phyloP scores from a whole-genome alignment of 2,888 invertebrate species.

The Pimpla rufipes region DNA sequence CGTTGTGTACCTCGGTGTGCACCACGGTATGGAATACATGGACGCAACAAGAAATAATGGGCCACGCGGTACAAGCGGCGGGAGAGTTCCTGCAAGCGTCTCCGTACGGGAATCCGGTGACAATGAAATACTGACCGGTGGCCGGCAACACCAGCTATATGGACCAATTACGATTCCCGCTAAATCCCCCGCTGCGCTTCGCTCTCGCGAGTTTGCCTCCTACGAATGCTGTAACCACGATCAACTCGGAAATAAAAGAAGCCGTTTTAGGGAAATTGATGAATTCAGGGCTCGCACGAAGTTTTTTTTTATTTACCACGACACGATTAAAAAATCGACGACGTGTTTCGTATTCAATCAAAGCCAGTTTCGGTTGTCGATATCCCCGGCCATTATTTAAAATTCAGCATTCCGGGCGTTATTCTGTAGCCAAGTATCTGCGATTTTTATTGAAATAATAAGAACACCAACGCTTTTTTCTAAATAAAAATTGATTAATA shows the following conservation, averaged over 20 bases:
- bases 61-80: slow-evolving; percentile 48
- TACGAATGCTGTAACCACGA: slow-evolving; percentile 11
- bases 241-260: neutral
- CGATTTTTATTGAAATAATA: no score
- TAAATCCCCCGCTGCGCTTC: slow-evolving; percentile 15
- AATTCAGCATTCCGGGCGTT: no score
- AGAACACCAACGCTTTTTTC: no score
- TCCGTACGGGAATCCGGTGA: slow-evolving; percentile 58
- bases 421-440: no score
- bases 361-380: neutral
- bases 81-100: slow-evolving; percentile 60
- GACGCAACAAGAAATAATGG: slow-evolving; percentile 65
- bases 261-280: neutral
- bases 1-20: slow-evolving; percentile 16
- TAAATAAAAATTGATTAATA: no score
- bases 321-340: neutral
- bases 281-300: neutral
- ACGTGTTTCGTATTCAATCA: neutral
- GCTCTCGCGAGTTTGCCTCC: neutral
- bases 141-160: slow-evolving; percentile 52
- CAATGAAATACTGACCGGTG: slow-evolving; percentile 67
- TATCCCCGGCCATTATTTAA: no score
- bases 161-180: slow-evolving; percentile 66
- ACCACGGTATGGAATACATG: slow-evolving; percentile 20
- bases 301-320: neutral